phyloP scores from a whole-genome alignment of 2,113 vertebrate genomes.

The Spea multiplicata region DNA sequence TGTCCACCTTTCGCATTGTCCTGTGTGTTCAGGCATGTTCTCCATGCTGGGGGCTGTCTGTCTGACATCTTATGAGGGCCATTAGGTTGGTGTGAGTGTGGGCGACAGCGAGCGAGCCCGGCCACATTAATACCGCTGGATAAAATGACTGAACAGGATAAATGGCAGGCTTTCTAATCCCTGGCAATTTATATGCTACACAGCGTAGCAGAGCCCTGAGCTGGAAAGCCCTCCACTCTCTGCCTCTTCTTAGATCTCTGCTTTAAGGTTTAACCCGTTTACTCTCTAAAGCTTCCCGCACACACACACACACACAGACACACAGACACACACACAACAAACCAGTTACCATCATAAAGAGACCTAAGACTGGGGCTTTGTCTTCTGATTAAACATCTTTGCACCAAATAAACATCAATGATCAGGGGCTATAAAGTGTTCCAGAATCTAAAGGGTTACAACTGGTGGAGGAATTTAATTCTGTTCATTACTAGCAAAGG shows the following conservation, averaged over 20 bases:
- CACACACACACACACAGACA: not conserved
- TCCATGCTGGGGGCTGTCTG: too few species aligned
- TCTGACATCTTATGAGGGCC: not conserved
- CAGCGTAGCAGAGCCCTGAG: conserved; percentile 48
- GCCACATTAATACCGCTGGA: not conserved
- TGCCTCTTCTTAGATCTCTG: conserved; percentile 23
- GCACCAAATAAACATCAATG: not conserved
- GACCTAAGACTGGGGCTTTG: not conserved
- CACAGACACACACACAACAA: not conserved
- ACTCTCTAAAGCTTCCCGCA: not conserved
- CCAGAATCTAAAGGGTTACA: not conserved
- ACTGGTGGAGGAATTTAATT: conserved; percentile 10
- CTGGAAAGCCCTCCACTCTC: conserved; percentile 27
- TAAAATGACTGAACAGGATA: conserved; percentile 51
- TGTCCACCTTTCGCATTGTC: too few species aligned
- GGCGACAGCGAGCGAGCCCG: not conserved
- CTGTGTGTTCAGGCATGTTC: too few species aligned
- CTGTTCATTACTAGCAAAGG: conserved; percentile 15
- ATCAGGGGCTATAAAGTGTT: conserved; percentile 8
- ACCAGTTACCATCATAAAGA: not conserved
- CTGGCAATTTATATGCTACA: conserved; percentile 69
- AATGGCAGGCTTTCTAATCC: conserved; percentile 63
- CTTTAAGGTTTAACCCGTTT: conserved; percentile 28
- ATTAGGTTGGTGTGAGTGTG: not conserved
- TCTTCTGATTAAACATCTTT: not conserved